Percentiles rank a stretch among this genome's conserved stretches.
Conservation (phyloP, 2,888 invertebrate genomes). For the Zeuzera pyrina region DNA sequence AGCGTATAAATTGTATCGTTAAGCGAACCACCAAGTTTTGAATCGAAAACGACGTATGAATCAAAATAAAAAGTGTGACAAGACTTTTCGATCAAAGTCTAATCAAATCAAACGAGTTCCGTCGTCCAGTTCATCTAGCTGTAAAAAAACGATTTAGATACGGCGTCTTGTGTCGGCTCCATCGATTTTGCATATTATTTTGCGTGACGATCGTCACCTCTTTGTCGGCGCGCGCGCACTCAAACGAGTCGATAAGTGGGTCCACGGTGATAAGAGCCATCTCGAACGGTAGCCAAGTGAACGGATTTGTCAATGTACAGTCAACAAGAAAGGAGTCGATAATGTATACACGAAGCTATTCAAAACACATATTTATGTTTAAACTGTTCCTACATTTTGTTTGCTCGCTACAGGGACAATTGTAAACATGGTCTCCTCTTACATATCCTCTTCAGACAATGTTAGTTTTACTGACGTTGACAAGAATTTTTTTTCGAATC, state of each 20-base stretch:
- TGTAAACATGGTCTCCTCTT: conserved; percentile 30
- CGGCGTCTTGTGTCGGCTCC: conserved; percentile 5
- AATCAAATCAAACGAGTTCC: conserved; percentile 6
- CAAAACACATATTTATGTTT: conserved; percentile 32
- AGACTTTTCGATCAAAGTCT: conserved; percentile 22
- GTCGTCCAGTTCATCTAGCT: conserved; percentile 4
- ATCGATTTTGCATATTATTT: conserved; percentile 36
- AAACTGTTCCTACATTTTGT: conserved; percentile 11
- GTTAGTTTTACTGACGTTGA: too few species aligned
- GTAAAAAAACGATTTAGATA: conserved; percentile 15
- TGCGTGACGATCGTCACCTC: conserved; percentile 55
- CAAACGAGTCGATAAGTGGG: conserved; percentile 56
- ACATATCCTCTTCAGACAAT: too few species aligned
- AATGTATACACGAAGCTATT: conserved; percentile 24
- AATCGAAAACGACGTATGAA: conserved; percentile 12
- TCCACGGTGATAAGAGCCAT: conserved; percentile 44
- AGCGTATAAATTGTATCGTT: conserved; percentile 42
- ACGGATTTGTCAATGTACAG: conserved; percentile 63
- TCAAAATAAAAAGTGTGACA: conserved; percentile 27
- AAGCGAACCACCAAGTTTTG: conserved; percentile 12
- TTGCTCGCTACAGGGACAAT: conserved; percentile 18
- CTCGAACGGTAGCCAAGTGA: conserved; percentile 57
- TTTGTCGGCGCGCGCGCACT: conserved; percentile 56
- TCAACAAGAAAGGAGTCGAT: conserved; percentile 42
- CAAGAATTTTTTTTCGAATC: too few species aligned